A percentile compares a stretch with the other conserved stretches of the same genome.
Evolutionary conservation across 2,113 vertebrate species (phyloP).

Genomic region (Hucho hucho): DNA sequence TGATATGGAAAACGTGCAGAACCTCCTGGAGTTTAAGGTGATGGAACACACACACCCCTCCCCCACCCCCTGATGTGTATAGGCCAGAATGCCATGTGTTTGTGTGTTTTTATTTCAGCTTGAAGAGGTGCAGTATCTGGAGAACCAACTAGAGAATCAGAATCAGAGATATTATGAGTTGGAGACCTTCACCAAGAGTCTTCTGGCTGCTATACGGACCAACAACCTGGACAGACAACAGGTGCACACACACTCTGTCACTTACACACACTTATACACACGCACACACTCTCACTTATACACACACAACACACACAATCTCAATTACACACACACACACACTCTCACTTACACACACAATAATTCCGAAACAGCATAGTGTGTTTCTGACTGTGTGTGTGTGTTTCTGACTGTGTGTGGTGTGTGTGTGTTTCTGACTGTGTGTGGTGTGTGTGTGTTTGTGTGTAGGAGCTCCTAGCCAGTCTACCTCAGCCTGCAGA

Average conservation of each 20-base stretch:
- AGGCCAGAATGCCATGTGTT: too few species aligned
- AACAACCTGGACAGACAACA: slow-evolving; percentile 92
- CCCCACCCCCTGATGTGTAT: too few species aligned
- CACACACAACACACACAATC: too few species aligned
- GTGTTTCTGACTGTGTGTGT: too few species aligned
- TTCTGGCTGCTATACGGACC: slow-evolving; percentile 86
- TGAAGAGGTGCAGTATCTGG: slow-evolving; percentile 93
- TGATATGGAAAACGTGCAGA: slow-evolving; percentile 90
- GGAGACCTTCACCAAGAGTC: slow-evolving; percentile 84
- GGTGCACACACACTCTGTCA: too few species aligned
- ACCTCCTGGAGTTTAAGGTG: slow-evolving; percentile 92
- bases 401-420: too few species aligned
- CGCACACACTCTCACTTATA: too few species aligned
- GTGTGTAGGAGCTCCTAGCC: slow-evolving; percentile 87
- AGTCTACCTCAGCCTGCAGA: slow-evolving; percentile 94
- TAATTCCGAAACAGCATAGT: too few species aligned
- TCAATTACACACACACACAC: too few species aligned
- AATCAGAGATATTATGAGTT: slow-evolving; percentile 92
- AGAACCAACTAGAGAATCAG: slow-evolving; percentile 90
- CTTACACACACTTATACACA: too few species aligned
- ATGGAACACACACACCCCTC: slow-evolving; percentile 8
- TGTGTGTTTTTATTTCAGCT: slow-evolving; percentile 76
- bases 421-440: not conserved
- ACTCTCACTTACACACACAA: too few species aligned
- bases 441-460: not conserved